A percentile compares a stretch with the other conserved stretches of the same genome.
Conservation (phyloP, 2,113 vertebrate genomes). For the Mellivora capensis region DNA sequence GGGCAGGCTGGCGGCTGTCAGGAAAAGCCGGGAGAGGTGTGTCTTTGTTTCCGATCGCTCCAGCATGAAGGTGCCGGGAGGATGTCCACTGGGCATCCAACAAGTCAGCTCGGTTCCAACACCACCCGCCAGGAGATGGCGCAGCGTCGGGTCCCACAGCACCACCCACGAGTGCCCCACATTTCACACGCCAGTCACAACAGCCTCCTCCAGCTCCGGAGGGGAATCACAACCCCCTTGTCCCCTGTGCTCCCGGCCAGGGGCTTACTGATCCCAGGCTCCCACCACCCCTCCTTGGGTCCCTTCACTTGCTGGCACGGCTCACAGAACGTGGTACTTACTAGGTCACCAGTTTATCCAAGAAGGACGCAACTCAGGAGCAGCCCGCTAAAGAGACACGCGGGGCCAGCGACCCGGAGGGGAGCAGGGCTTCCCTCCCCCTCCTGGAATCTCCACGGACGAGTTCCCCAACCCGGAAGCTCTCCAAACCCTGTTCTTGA, state of each 20-base stretch:
- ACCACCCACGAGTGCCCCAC: neutral
- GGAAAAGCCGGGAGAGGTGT: neutral
- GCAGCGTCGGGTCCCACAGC: neutral
- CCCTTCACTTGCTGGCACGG: neutral
- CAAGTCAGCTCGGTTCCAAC: too few relatives aligned
- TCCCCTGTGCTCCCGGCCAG: neutral
- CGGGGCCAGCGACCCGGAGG: neutral
- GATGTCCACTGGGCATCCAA: neutral
- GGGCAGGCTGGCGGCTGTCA: neutral
- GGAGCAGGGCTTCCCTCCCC: too few relatives aligned
- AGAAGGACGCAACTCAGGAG: neutral
- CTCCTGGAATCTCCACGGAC: neutral
- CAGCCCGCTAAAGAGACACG: neutral
- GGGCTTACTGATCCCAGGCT: neutral
- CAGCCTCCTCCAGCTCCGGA: neutral
- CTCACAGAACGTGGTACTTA: neutral
- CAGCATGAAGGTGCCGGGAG: neutral
- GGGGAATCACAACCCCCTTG: neutral
- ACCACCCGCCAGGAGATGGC: neutral
- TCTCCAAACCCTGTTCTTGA: fast-evolving
- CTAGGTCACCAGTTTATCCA: neutral
- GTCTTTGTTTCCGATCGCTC: neutral
- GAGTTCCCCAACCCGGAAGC: neutral
- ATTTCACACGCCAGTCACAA: neutral
- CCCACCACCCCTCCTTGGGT: too few relatives aligned